A percentile compares a stretch with the other conserved stretches of the same genome.
Evolutionary conservation across 2,888 invertebrate species (phyloP).

Genomic region (Cryptocephalus moraei): DNA sequence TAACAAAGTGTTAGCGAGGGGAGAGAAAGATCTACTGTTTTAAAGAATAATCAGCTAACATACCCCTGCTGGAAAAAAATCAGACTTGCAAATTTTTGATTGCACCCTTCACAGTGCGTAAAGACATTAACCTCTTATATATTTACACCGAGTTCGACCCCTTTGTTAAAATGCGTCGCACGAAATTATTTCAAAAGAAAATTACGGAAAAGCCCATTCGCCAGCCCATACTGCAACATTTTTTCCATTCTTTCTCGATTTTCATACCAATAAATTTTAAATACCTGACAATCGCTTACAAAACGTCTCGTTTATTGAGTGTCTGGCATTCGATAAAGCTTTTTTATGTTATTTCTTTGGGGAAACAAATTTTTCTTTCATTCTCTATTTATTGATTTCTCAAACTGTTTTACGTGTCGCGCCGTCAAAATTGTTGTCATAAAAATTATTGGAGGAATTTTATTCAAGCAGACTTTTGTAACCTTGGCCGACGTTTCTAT

Average conservation of each 20-base stretch:
- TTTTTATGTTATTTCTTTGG: no score
- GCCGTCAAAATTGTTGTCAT: no score
- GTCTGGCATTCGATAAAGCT: neutral
- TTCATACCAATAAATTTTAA: conserved; percentile 12
- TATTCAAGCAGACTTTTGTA: no score
- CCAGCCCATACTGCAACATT: conserved; percentile 31
- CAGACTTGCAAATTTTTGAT: conserved; percentile 40
- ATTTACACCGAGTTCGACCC: conserved; percentile 27
- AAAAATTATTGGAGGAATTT: no score
- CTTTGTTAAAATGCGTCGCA: conserved; percentile 29
- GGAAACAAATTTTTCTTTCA: no score
- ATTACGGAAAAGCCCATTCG: conserved; percentile 36
- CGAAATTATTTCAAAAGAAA: conserved; percentile 38
- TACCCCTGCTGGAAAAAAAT: conserved; percentile 35
- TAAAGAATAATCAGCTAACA: conserved; percentile 38
- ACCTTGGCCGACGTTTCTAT: no score
- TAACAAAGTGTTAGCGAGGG: conserved; percentile 25
- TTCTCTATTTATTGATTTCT: no score
- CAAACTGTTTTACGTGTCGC: no score
- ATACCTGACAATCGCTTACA: conserved; percentile 11
- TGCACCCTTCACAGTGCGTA: conserved; percentile 39
- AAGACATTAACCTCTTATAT: conserved; percentile 39
- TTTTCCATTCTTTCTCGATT: conserved; percentile 15
- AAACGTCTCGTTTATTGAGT: conserved; percentile 1
- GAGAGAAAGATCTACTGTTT: conserved; percentile 34